These are phyloP conservation scores for Euproctis similis DNA, from an alignment of 2,888 invertebrate species.

Conservation along the genomic window DNA sequence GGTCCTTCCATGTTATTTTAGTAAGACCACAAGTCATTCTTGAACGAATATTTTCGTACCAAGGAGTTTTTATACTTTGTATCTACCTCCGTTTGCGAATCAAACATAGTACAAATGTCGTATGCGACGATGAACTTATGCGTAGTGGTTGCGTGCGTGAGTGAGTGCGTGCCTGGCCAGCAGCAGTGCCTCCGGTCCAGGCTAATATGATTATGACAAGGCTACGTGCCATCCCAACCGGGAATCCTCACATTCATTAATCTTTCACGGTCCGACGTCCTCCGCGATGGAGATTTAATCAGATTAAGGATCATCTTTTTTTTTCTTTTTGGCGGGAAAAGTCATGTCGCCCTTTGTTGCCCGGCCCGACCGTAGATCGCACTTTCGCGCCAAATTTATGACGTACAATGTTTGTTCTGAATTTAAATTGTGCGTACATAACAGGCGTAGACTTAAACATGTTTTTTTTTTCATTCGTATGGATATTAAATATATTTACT, in stretches of 20 bases:
- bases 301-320: slow-evolving; percentile 76
- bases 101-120: slow-evolving; percentile 6
- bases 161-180: slow-evolving; percentile 61
- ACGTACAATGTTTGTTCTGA: slow-evolving; percentile 63
- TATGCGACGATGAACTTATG: slow-evolving; percentile 27
- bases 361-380: slow-evolving; percentile 65
- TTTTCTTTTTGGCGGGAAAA: slow-evolving; percentile 71
- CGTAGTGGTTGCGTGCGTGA: slow-evolving; percentile 27
- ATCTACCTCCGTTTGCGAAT: no score
- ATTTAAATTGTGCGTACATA: slow-evolving; percentile 64
- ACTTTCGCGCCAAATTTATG: slow-evolving; percentile 73
- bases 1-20: no score
- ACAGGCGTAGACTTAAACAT: no score
- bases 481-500: no score
- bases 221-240: slow-evolving; percentile 72
- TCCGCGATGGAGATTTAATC: slow-evolving; percentile 76
- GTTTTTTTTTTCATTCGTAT: no score
- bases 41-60: no score
- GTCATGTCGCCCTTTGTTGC: slow-evolving; percentile 74
- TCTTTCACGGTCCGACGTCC: slow-evolving; percentile 76
- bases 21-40: no score
- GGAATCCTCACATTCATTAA: slow-evolving; percentile 75
- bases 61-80: no score
- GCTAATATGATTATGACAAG: slow-evolving; percentile 75
- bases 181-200: slow-evolving; percentile 56